Evolutionary conservation across 2,113 vertebrate genomes (phyloP).

Genomic region (Nesospiza acunhae): DNA sequence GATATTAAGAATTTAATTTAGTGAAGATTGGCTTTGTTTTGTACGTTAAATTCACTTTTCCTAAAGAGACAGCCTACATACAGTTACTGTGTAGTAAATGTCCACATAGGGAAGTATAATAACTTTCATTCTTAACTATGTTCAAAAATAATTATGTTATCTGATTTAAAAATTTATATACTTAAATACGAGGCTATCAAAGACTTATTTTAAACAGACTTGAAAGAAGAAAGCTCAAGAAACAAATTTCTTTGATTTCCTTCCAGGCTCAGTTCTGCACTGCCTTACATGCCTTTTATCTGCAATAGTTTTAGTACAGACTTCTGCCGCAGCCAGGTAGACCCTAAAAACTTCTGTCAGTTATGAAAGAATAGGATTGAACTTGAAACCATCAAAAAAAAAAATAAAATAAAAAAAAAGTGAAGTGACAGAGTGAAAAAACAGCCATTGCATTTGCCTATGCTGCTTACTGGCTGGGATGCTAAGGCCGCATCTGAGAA

Average conservation of each 20-base stretch:
- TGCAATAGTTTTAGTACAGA: not conserved
- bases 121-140: not conserved
- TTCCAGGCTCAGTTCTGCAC: not conserved
- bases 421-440: not conserved
- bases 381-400: not conserved
- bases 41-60: not conserved
- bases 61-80: not conserved
- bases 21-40: not conserved
- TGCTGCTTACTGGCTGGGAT: not conserved
- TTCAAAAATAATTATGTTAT: not conserved
- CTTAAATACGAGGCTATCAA: not conserved
- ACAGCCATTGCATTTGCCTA: not conserved
- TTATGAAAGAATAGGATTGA: not conserved
- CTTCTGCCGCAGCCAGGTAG: not conserved
- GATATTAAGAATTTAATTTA: not conserved
- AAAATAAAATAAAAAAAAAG: too few relatives aligned
- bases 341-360: not conserved
- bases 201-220: not conserved
- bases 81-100: not conserved
- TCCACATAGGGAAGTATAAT: not conserved
- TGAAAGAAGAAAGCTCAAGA: not conserved
- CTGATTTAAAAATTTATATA: not conserved
- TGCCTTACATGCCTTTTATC: not conserved
- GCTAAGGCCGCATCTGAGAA: not conserved
- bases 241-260: not conserved